Evolutionary conservation across 2,888 invertebrate species (phyloP), one percentile per base, ranked within the genome.

Genomic region (Dendrolimus pini): DNA sequence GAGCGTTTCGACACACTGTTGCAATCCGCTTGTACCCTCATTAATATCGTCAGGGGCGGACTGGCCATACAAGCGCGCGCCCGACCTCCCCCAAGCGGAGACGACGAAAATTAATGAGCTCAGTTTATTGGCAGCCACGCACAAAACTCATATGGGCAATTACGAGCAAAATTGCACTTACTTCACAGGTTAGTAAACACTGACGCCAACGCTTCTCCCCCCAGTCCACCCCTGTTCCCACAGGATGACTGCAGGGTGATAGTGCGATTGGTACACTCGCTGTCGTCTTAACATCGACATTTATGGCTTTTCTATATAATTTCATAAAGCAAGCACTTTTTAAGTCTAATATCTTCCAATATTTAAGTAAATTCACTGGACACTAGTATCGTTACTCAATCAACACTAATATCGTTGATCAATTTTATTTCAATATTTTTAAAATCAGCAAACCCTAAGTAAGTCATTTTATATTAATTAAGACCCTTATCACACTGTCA

Each of bases 21-120:
- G 89, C 90, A 89, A 89, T 82, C 85, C 85, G 90, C 90, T 90
- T 90, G 87, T 90, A 90, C 83, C 85, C 89, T 90, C 90, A 89
- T 90, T 89, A 89, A 89, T 89, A 91, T 91, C 89, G 91, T 90
- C 91, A 91, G 91, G 91, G 89, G 90, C 88, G 89, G 91, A 91
- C 90, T 91, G 91, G 91, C 90, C 91, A 87, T 91, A 91, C 91
- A 90, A 90, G 86, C 89, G 89, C 80, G 89, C 89, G 80, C 90
- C 89, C 84, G 89, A 82, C 80, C 89, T 90, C 85, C 90, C 89
- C 69, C 90, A 83, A 86, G 86, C 86, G 89, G 90, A 89, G 83
- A 84, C 89, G 89, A 90, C 90, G 89, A 90, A 89, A 87, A 89
- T 90, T 89, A 89, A 90, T 89, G 90, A 90, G 87, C 84, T 90